phyloP scores from a whole-genome alignment of 2,888 invertebrate species.

The Ferrisia virgata region DNA sequence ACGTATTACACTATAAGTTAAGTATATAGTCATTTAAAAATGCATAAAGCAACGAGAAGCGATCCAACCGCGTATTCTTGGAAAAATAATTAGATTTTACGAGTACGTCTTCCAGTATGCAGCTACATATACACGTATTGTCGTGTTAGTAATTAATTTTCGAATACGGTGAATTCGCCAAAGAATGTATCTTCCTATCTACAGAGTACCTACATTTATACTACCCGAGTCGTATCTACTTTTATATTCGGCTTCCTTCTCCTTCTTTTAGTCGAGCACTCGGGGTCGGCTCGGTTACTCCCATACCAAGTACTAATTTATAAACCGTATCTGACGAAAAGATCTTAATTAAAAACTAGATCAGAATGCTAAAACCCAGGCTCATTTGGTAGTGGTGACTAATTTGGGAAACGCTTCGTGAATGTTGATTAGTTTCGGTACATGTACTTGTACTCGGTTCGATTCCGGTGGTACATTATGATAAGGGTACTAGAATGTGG shows the following conservation, averaged over 20 bases:
- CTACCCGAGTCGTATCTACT: background rate
- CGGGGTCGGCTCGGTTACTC: background rate
- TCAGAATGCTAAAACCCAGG: background rate
- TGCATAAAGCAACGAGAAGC: background rate
- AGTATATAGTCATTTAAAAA: conserved; percentile 2
- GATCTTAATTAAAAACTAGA: conserved; percentile 33
- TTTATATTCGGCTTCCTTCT: background rate
- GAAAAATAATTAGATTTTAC: conserved; percentile 21
- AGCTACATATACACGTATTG: background rate
- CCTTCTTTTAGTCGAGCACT: background rate
- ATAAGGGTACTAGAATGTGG: background rate
- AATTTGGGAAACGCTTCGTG: background rate
- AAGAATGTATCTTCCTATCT: background rate
- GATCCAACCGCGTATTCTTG: conserved; percentile 1
- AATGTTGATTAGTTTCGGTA: background rate
- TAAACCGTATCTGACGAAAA: background rate
- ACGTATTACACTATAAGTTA: background rate
- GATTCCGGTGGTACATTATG: background rate
- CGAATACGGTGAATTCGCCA: background rate
- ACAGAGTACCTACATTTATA: background rate
- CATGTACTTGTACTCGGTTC: too few species aligned
- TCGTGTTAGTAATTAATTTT: conserved; percentile 20
- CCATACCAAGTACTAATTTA: background rate
- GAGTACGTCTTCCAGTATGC: too few species aligned
- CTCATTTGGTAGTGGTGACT: background rate